Base-by-base conservation (phyloP, 2,888 invertebrate genomes). In the Spisula solida region DNA sequence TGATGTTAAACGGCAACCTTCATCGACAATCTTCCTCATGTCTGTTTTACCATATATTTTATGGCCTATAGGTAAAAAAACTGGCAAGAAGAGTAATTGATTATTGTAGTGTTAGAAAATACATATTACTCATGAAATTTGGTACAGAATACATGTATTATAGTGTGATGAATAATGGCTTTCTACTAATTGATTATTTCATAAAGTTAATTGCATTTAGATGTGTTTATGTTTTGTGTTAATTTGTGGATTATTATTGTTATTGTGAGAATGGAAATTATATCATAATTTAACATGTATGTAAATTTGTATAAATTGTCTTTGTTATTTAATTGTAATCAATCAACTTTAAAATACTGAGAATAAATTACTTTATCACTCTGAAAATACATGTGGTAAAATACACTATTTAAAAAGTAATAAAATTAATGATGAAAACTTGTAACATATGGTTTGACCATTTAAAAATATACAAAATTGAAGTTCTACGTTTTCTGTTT, bases 151-250 rank as follows among this genome's bases (percentile, higher is more conserved):
- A 41, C 41, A 41, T 41, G 41, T 41, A 41, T 41, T 41, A 51
- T 51, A 51, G 20, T 25, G n/a, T 66, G 60, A 25, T 66, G 60
- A 25, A 25, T 66, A 66, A 66, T 66, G n/a, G 60, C 60, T 66
- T 66, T 25, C 25, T n/a, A 10, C 60, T 70, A 31, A 70, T 70
- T 75, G 75, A 75, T 31, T 75, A 12, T 18, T 31, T 6, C 1
- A 14, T 75, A 31, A 31, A 34, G 0, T 16, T 75, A 70, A 31
- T 70, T 70, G 1, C 14, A 70, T 29, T 31, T 25, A 6, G 18
- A n/a, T 70, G 70, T 70, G n/a, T 60, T 60, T 70, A 31, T 70
- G 31, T 31, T 31, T 70, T 70, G 31, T 70, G 12, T 70, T 70
- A 4, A 70, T 70, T 70, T 31, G n/a, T 75, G 34, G 75, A 75